These are phyloP conservation scores for Schizopygopsis pylzovi DNA, from an alignment of 2,797 vertebrate genomes.

Conservation along the genomic window DNA sequence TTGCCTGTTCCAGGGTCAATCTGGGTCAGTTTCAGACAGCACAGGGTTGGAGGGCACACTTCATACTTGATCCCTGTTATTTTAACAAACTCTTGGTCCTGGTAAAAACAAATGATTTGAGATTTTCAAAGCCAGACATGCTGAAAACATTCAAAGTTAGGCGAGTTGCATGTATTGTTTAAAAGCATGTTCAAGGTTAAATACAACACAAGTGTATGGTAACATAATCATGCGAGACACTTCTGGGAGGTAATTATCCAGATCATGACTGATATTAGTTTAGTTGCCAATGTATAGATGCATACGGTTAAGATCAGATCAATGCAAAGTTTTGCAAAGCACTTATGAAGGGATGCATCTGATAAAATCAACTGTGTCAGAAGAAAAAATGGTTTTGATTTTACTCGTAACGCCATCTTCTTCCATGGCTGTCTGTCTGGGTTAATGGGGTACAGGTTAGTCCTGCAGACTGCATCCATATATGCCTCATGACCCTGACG, in stretches of 20 bases:
- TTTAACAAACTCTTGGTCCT: slow-evolving; percentile 99
- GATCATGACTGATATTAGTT: not conserved
- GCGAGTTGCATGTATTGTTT: not conserved
- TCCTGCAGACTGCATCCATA: slow-evolving; percentile 90
- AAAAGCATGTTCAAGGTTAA: not conserved
- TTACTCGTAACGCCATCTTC: slow-evolving; percentile 92
- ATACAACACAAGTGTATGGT: not conserved
- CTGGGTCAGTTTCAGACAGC: slow-evolving; percentile 93
- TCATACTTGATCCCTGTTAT: slow-evolving; percentile 96
- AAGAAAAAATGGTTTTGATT: slow-evolving; percentile 42
- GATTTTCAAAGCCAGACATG: not conserved
- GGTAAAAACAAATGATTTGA: not conserved
- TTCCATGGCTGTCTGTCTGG: slow-evolving; percentile 94
- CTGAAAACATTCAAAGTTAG: slow-evolving; percentile 11
- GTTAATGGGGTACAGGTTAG: slow-evolving; percentile 88
- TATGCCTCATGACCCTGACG: slow-evolving; percentile 97
- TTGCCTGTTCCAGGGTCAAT: slow-evolving; percentile 91
- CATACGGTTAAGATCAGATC: no score
- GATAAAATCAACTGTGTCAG: not conserved
- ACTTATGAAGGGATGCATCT: not conserved
- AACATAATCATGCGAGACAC: not conserved
- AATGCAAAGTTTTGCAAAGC: not conserved
- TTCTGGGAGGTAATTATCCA: not conserved
- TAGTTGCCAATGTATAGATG: not conserved
- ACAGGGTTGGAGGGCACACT: slow-evolving; percentile 93